Base-by-base conservation (phyloP, 2,113 vertebrate species). In the Bujurquina vittata region DNA sequence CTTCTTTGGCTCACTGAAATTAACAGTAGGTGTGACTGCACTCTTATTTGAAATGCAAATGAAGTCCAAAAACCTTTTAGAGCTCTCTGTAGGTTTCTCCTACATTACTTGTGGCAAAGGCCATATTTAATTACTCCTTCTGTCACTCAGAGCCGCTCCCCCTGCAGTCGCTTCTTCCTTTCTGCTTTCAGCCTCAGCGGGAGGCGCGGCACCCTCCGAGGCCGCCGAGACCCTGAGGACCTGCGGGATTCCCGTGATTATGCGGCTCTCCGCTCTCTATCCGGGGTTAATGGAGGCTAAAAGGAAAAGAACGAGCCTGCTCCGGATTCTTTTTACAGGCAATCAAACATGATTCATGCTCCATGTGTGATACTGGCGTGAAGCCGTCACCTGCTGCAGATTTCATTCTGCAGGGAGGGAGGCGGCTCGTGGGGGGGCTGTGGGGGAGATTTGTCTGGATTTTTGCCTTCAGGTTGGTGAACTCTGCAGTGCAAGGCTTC, bases 61-160 rank as follows among this genome's bases (percentile, higher is more conserved):
- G 18, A 23, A 56, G n/a, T 65, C 23, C 55, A 60, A 29, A 55
- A 57, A 76, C 29, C 72, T 63, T 81, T 63, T 46, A 62, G 23
- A 43, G 58, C 49, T 88, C 77, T 76, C 85, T 61, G 73, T 35
- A 23, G 85, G 67, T 76, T 75, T 63, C 74, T 83, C 61, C 18
- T 73, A 62, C 83, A 81, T 81, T 54, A 75, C 83, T 46, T 5
- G 69, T 84, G 80, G 75, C 80, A 87, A 69, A 79, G 87, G 75
- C 55, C 78, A 65, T 49, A 87, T 91, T 90, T 92, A 92, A 92
- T 91, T 88, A 92, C 29, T 17, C 80, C 40, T 56, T 22, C 69
- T 88, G 86, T 92, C 91, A 89, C 55, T 91, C 89, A 85, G 14
- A 58, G 72, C 29, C 17, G 2, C 14, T 52, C 77, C 69, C 23